Percentiles rank a stretch among this genome's conserved stretches.
Evolutionary conservation across 2,888 invertebrate genomes (phyloP).

Genomic region (Ormyrus labotus): DNA sequence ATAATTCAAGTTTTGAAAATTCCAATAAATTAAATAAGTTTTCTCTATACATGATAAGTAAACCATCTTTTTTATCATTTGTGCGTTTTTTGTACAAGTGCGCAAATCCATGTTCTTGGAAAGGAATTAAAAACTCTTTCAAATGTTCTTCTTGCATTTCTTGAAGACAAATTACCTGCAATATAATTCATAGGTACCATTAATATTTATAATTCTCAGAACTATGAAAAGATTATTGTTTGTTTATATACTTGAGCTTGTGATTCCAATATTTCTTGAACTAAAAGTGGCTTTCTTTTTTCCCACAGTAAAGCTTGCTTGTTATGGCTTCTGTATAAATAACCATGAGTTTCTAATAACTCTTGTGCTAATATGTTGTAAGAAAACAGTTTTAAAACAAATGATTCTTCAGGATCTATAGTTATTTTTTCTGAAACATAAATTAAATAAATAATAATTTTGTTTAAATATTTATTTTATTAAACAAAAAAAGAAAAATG

Average conservation of each 20-base stretch:
- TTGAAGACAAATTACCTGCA: conserved; percentile 90
- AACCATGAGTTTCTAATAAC: conserved; percentile 83
- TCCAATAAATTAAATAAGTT: conserved; percentile 82
- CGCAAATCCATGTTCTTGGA: conserved; percentile 81
- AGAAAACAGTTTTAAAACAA: conserved; percentile 84
- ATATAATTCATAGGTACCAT: conserved; percentile 53
- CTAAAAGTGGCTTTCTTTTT: conserved; percentile 79
- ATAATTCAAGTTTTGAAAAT: conserved; percentile 84
- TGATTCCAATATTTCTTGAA: conserved; percentile 79
- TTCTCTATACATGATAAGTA: conserved; percentile 89
- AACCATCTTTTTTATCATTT: conserved; percentile 89
- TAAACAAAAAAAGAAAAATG: conserved; percentile 6
- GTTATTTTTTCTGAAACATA: conserved; percentile 60
- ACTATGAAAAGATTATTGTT: background rate
- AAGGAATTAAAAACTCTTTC: conserved; percentile 78
- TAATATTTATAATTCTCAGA: no score
- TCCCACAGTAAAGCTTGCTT: conserved; percentile 83
- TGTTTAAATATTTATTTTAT: background rate
- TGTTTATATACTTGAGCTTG: conserved; percentile 79
- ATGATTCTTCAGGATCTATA: conserved; percentile 71
- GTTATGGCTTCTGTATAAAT: conserved; percentile 83
- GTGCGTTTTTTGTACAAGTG: conserved; percentile 91
- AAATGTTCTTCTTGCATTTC: conserved; percentile 92
- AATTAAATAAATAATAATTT: conserved; percentile 1
- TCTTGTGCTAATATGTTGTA: conserved; percentile 94